Evolutionary conservation across 2,113 vertebrate species (phyloP), one percentile per base, ranked within the genome.

Genomic region (Xiphias gladius): DNA sequence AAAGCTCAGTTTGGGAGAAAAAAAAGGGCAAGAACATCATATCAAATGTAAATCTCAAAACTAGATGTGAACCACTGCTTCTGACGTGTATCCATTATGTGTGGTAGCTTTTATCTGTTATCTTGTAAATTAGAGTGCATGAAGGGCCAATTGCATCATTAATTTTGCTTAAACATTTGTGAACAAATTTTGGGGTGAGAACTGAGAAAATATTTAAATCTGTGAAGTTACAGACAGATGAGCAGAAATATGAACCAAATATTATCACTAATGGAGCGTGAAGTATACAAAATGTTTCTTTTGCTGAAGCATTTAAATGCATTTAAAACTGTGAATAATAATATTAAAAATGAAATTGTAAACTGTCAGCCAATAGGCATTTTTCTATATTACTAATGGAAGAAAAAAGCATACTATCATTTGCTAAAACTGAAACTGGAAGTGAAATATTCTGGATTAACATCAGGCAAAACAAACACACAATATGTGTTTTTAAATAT

Each of bases 401-500:
- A 52, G 28, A 83, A 59, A 32, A 72, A 22, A 83, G 41, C 41
- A 65, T 39, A 9, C 2, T 7, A 43, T 48, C 17, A 39, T 28
- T 57, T 79, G 69, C 28, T 55, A 30, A 82, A 72, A 48, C 9
- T 41, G 24, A 62, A 83, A 69, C 32, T 70, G 73, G 48, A 85
- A 54, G 61, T 58, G 30, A 70, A 69, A 68, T 54, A 66, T 76
- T 79, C 67, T 41, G 62, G 55, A 75, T 79, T 72, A 70, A 59
- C 14, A 24, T 68, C 54, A 70, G 35, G 22, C 68, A 84, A 81
- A 85, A 70, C 72, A 86, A 88, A 86, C 75, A 85, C 17, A 19
- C 62, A 82, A 67, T 62, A 77, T 80, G 63, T 65, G 39, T 35
- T 68, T 81, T 77, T 52, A 86, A 80, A 85, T 84, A 83, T 84